phyloP scores from a whole-genome alignment of 1,140 invertebrate genomes.

The Trissolcus basalis region DNA sequence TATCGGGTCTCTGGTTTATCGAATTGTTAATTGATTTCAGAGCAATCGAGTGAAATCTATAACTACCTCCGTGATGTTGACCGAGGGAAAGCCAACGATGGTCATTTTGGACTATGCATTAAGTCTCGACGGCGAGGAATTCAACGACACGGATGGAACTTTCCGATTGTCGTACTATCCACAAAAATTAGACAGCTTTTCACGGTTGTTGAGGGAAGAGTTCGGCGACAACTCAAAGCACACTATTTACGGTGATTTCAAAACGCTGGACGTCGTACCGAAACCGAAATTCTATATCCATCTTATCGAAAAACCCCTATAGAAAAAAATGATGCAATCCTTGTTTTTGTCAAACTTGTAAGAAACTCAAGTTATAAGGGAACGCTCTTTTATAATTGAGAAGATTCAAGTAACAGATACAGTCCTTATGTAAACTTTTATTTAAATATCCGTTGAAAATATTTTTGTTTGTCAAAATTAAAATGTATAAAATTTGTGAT shows the following conservation, averaged over 20 bases:
- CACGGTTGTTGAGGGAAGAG: slow-evolving; percentile 81
- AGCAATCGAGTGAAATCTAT: slow-evolving; percentile 87
- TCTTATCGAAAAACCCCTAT: slow-evolving; percentile 81
- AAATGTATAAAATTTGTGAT: no score
- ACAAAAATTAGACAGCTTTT: slow-evolving; percentile 84
- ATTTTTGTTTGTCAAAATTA: no score
- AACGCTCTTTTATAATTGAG: not conserved
- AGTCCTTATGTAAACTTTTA: no score
- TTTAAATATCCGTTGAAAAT: no score
- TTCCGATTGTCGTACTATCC: slow-evolving; percentile 92
- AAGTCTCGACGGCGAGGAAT: slow-evolving; percentile 74
- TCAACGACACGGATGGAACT: slow-evolving; percentile 67
- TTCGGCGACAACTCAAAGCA: slow-evolving; percentile 83
- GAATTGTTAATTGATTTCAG: slow-evolving; percentile 73
- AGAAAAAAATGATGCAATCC: no score
- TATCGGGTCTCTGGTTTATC: not conserved
- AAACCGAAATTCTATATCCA: slow-evolving; percentile 90
- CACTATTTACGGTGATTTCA: slow-evolving; percentile 88
- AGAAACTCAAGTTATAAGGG: no score
- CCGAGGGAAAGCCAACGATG: slow-evolving; percentile 83
- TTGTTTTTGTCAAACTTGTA: no score
- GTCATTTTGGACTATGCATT: slow-evolving; percentile 89
- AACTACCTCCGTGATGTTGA: slow-evolving; percentile 87
- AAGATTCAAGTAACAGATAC: not conserved
- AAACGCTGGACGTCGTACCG: slow-evolving; percentile 79